Evolutionary conservation across 92 coral and sea anemone genomes (phyloP).

Genomic region (Actinernus sp.): DNA sequence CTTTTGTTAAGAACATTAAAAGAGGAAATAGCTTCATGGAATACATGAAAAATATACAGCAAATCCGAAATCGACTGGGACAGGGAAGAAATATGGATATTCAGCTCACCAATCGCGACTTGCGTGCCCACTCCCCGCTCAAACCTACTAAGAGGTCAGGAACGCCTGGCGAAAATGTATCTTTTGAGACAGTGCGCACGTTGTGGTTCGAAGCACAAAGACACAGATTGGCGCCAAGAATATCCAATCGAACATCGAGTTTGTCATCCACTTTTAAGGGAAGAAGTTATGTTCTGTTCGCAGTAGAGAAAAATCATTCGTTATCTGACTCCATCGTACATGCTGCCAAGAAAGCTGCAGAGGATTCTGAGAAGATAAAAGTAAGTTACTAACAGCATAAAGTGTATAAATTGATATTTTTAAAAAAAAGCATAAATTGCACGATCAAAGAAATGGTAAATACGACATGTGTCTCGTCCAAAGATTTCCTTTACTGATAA

Average conservation of each 20-base stretch:
- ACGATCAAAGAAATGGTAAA: too few relatives aligned
- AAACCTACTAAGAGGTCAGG: not conserved
- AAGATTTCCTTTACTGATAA: too few relatives aligned
- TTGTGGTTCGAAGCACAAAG: slow-evolving; percentile 34
- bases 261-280: slow-evolving; percentile 2
- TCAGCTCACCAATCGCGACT: too few relatives aligned
- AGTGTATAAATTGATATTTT: too few relatives aligned
- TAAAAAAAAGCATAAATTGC: too few relatives aligned
- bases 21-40: slow-evolving; percentile 9
- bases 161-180: not conserved
- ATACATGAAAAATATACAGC: slow-evolving; percentile 12
- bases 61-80: not conserved
- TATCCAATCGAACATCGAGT: slow-evolving; percentile 7
- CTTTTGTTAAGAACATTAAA: slow-evolving; percentile 15
- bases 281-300: not conserved
- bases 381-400: too few relatives aligned
- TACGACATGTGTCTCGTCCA: too few relatives aligned
- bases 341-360: not conserved
- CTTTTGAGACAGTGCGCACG: slow-evolving; percentile 35
- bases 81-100: not conserved
- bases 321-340: slow-evolving; percentile 4
- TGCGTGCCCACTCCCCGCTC: not conserved
- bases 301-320: not conserved
- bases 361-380: too few relatives aligned
- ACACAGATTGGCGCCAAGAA: not conserved